These are phyloP conservation scores for Polypterus senegalus DNA, from an alignment of 2,113 vertebrate genomes.

Conservation along the genomic window DNA sequence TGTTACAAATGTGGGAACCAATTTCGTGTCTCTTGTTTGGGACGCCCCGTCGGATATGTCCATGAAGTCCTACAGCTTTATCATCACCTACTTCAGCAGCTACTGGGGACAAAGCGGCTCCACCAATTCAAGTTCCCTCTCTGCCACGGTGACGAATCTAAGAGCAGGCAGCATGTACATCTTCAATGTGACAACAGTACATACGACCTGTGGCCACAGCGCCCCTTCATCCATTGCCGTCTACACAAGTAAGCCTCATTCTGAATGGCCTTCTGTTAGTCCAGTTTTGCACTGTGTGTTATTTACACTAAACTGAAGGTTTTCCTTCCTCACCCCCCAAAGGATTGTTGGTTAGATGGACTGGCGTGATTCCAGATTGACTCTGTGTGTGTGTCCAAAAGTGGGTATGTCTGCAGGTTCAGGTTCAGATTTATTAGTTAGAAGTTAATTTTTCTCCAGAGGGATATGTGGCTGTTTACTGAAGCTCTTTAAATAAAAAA, in stretches of 20 bases:
- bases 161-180: constrained; percentile 24
- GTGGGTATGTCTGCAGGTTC: no score
- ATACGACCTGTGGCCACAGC: constrained; percentile 15
- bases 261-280: no score
- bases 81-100: constrained; percentile 11
- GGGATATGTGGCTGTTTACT: no score
- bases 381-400: no score
- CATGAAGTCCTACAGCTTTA: neutral
- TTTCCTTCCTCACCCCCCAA: no score
- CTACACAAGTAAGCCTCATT: constrained; percentile 20
- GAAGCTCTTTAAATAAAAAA: no score
- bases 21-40: constrained; percentile 19
- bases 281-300: no score
- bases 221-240: constrained; percentile 3
- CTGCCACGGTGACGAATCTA: constrained; percentile 16
- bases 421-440: no score
- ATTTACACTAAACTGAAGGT: no score
- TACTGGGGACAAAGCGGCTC: neutral
- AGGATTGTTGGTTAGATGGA: no score
- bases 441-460: no score
- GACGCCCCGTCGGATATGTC: neutral
- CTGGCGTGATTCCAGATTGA: no score
- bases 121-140: neutral
- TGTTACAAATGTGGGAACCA: constrained; percentile 7
- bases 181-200: constrained; percentile 16